A percentile compares a stretch with the other conserved stretches of the same genome.
phyloP scores from a whole-genome alignment of 2,113 vertebrate species.

The Acrocephalus kingi region DNA sequence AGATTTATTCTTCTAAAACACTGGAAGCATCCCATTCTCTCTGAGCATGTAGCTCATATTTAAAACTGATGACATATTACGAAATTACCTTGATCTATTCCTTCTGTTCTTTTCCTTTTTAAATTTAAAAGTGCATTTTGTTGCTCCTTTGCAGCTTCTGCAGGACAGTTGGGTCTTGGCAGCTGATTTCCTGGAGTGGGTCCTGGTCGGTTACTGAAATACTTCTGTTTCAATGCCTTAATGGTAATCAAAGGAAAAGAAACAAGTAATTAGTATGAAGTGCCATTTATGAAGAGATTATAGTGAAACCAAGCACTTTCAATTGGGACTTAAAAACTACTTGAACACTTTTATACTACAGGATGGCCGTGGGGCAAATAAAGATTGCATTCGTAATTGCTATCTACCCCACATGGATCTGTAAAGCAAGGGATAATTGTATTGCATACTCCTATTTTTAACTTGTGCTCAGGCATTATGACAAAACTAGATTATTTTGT shows the following conservation, averaged over 20 bases:
- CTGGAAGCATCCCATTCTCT: background rate
- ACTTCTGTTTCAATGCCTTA: slow-evolving; percentile 90
- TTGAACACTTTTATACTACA: background rate
- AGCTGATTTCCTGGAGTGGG: slow-evolving; percentile 90
- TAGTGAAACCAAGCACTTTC: background rate
- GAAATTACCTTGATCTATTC: slow-evolving; percentile 82
- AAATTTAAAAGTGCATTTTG: slow-evolving; percentile 74
- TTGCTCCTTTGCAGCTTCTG: slow-evolving; percentile 87
- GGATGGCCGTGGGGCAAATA: background rate
- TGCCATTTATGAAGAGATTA: background rate
- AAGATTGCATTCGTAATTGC: background rate
- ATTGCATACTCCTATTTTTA: background rate
- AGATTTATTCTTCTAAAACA: background rate
- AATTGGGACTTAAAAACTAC: background rate
- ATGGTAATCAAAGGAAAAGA: background rate
- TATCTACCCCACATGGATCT: background rate
- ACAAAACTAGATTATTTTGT: background rate
- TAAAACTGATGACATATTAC: background rate
- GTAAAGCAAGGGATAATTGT: background rate
- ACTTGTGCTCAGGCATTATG: background rate
- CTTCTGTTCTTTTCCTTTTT: slow-evolving; percentile 87
- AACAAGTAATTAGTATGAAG: background rate
- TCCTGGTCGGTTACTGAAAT: slow-evolving; percentile 92
- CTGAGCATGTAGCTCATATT: background rate
- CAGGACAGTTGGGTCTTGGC: slow-evolving; percentile 88